Percentiles rank a stretch among this genome's conserved stretches.
Conservation (phyloP, 2,797 vertebrate species). For the Distichodus sexfasciatus region DNA sequence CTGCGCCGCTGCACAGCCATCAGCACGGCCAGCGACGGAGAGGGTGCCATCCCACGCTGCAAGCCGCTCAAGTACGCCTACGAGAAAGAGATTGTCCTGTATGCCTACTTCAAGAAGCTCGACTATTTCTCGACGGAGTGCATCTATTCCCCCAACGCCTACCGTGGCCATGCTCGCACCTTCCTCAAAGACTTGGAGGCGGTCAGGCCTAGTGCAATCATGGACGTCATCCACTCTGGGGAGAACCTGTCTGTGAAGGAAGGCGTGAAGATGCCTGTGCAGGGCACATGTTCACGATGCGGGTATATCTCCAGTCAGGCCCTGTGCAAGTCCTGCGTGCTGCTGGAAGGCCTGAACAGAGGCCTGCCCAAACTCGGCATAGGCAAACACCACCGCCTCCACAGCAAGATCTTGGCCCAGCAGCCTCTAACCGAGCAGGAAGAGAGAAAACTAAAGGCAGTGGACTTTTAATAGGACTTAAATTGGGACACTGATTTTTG, state of each 20-base stretch:
- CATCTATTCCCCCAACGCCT: conserved; percentile 89
- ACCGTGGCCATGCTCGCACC: conserved; percentile 81
- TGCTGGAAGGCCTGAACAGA: conserved; percentile 84
- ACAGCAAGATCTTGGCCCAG: conserved; percentile 72
- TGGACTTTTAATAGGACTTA: conserved; percentile 66
- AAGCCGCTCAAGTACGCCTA: conserved; percentile 88
- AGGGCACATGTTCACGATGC: conserved; percentile 80
- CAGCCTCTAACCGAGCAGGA: conserved; percentile 69
- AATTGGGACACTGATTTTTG: neutral
- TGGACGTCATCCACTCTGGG: conserved; percentile 87
- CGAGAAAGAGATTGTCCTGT: conserved; percentile 92
- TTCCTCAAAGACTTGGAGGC: conserved; percentile 83
- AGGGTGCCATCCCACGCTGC: conserved; percentile 81
- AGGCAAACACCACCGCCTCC: conserved; percentile 81
- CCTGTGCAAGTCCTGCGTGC: conserved; percentile 86
- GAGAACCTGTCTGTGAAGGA: conserved; percentile 82
- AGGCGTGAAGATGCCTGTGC: conserved; percentile 75
- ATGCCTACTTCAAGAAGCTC: conserved; percentile 87
- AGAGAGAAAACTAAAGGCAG: conserved; percentile 69
- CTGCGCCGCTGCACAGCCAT: conserved; percentile 80
- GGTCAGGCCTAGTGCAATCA: conserved; percentile 78
- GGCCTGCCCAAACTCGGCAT: conserved; percentile 85
- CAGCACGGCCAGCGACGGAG: conserved; percentile 75
- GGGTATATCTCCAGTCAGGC: conserved; percentile 86
- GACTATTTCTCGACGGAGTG: conserved; percentile 92